Evolutionary conservation across 2,797 vertebrate genomes (phyloP).

Genomic region (Orestias chungarensis): DNA sequence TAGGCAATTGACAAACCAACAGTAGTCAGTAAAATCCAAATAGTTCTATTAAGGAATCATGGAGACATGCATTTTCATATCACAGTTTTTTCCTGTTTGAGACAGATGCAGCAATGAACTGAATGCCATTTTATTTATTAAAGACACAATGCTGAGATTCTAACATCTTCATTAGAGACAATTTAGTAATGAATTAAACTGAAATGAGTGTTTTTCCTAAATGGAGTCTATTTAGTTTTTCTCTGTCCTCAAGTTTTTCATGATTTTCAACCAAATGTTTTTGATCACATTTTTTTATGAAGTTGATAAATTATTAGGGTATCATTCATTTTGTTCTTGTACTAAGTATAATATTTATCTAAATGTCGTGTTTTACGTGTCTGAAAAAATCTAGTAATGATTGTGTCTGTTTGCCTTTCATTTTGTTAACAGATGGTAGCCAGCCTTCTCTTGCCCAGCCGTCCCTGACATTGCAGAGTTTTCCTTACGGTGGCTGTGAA

Average conservation of each 20-base stretch:
- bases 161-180: background rate
- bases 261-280: background rate
- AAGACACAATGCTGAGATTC: slow-evolving; percentile 19
- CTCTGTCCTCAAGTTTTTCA: background rate
- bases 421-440: slow-evolving; percentile 85
- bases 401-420: slow-evolving; percentile 4
- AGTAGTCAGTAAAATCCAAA: slow-evolving; percentile 54
- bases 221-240: background rate
- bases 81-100: slow-evolving; percentile 6
- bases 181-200: too few relatives aligned
- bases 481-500: slow-evolving; percentile 93
- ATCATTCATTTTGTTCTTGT: background rate
- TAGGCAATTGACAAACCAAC: slow-evolving; percentile 9
- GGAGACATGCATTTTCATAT: slow-evolving; percentile 32
- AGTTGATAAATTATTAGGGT: background rate
- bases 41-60: slow-evolving; percentile 50
- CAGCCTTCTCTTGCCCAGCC: slow-evolving; percentile 91
- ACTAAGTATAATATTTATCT: background rate
- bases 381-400: slow-evolving; percentile 5
- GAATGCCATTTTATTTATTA: slow-evolving; percentile 9
- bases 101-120: background rate
- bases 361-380: background rate
- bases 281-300: background rate
- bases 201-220: background rate
- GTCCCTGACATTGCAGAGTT: slow-evolving; percentile 93